Evolutionary conservation across 2,888 invertebrate genomes (phyloP).

Genomic region (Stratiomys singularior): DNA sequence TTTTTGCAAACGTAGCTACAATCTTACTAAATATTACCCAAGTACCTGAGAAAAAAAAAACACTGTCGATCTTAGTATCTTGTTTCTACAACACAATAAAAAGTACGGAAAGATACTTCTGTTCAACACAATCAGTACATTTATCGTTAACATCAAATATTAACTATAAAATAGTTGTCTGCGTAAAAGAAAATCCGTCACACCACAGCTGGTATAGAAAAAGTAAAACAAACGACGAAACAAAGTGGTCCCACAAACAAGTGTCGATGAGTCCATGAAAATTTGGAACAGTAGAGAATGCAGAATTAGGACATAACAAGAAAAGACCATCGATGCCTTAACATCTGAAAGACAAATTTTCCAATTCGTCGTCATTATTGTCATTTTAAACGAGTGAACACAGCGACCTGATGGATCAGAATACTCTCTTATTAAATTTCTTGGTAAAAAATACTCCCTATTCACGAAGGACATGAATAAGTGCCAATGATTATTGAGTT

Average conservation of each 20-base stretch:
- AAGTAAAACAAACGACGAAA: too few species aligned
- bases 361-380: too few species aligned
- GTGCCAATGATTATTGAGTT: slow-evolving; percentile 52
- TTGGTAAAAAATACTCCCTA: neutral
- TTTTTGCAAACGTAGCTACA: slow-evolving; percentile 1
- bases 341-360: too few species aligned
- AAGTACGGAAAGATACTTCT: neutral
- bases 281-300: too few species aligned
- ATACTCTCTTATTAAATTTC: neutral
- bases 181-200: neutral
- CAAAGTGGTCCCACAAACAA: too few species aligned
- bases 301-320: too few species aligned
- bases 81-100: neutral
- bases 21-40: slow-evolving; percentile 11
- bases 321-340: too few species aligned
- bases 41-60: slow-evolving; percentile 18
- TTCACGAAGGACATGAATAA: slow-evolving; percentile 15
- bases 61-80: neutral
- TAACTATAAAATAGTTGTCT: neutral
- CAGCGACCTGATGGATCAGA: too few species aligned
- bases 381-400: too few species aligned
- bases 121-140: slow-evolving; percentile 9
- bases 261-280: too few species aligned
- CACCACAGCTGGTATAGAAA: neutral
- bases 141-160: neutral